Conservation (phyloP, 2,797 vertebrate species). For the Sebastolobus altivelis region DNA sequence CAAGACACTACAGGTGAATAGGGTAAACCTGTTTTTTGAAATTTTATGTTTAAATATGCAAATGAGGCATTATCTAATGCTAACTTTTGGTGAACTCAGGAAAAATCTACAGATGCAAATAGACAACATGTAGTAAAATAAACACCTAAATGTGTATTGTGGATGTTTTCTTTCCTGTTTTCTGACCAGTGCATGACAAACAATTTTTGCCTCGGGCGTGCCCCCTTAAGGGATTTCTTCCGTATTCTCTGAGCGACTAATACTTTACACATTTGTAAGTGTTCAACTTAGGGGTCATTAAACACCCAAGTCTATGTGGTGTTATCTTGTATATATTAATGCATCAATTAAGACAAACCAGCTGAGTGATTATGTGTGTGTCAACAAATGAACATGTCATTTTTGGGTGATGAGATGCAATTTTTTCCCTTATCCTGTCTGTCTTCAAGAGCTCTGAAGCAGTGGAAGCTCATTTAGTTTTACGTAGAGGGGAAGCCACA, state of each 20-base stretch:
- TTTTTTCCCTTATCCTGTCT: not conserved
- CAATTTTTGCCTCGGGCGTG: too few relatives aligned
- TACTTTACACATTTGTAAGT: not conserved
- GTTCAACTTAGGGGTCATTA: not conserved
- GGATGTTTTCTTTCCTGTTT: too few relatives aligned
- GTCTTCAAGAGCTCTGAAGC: conserved; percentile 8
- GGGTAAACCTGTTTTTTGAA: too few relatives aligned
- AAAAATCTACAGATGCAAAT: too few relatives aligned
- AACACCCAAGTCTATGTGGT: not conserved
- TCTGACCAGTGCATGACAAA: too few relatives aligned
- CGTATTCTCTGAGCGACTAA: not conserved
- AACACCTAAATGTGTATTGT: too few relatives aligned
- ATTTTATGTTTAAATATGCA: too few relatives aligned
- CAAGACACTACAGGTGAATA: too few relatives aligned
- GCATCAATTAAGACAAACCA: not conserved
- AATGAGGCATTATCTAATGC: too few relatives aligned
- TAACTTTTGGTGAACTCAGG: too few relatives aligned
- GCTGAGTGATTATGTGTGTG: not conserved
- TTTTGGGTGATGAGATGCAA: not conserved
- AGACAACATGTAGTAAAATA: too few relatives aligned
- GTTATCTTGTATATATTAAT: not conserved
- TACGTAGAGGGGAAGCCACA: conserved; percentile 14
- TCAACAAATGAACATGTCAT: not conserved
- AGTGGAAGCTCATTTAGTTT: conserved; percentile 22
- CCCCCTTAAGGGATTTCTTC: not conserved